phyloP scores from a whole-genome alignment of 2,797 vertebrate species.

The Anomalospiza imberbis region DNA sequence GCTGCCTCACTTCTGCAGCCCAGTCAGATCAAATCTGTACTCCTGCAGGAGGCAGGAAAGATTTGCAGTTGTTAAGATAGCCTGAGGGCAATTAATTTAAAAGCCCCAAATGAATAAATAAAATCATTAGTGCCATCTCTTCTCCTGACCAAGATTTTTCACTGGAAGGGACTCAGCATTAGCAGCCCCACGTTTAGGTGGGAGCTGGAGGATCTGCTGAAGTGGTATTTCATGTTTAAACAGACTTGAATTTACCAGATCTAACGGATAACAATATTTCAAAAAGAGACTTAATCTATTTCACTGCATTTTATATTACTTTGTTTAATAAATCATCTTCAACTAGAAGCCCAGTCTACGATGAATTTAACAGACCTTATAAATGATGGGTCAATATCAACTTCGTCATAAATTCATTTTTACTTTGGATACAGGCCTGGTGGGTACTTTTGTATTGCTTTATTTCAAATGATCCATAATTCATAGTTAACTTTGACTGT shows the following conservation, averaged over 20 bases:
- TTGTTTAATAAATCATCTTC: slow-evolving; percentile 64
- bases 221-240: slow-evolving; percentile 47
- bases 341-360: slow-evolving; percentile 34
- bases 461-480: slow-evolving; percentile 58
- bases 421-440: slow-evolving; percentile 58
- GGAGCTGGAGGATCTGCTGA: neutral
- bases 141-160: neutral
- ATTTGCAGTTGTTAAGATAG: neutral
- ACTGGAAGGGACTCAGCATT: neutral
- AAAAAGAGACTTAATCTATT: slow-evolving; percentile 60
- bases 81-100: neutral
- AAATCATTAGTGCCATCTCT: neutral
- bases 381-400: slow-evolving; percentile 68
- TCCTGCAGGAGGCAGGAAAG: neutral
- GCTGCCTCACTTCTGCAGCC: neutral
- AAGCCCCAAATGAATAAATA: slow-evolving; percentile 19
- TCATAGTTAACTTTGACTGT: slow-evolving; percentile 43
- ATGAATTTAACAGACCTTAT: slow-evolving; percentile 64
- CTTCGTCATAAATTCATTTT: slow-evolving; percentile 66
- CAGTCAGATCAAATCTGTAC: neutral
- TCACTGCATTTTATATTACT: slow-evolving; percentile 51
- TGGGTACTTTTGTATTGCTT: slow-evolving; percentile 54
- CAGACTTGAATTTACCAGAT: slow-evolving; percentile 12
- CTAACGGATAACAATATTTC: slow-evolving; percentile 57
- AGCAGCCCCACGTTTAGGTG: neutral